Base-by-base conservation (phyloP, 2,113 vertebrate genomes). In the Electrona antarctica region DNA sequence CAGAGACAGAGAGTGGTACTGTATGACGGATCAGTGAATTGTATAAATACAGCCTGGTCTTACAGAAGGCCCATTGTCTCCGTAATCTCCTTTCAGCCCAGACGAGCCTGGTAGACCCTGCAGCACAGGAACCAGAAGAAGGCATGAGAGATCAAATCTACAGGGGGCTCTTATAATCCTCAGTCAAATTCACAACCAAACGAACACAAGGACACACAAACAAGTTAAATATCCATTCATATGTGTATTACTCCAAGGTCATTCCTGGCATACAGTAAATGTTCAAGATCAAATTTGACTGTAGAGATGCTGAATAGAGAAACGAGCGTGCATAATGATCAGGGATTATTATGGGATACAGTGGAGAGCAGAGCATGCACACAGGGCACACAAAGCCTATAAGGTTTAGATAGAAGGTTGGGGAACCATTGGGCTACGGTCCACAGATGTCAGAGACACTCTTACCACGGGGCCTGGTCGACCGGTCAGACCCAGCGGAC, bases 381-480 rank as follows among this genome's bases (percentile, higher is more conserved):
- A 51, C 67, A 41, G 71, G 59, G 67, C 56, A 64, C 29, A 69
- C 15, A 71, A 10, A 64, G 3, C 33, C 66, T 61, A 67, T 71
- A 33, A 72, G 76, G 28, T 14, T 63, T 13, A n/a, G 68, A 52
- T 62, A 3, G 72, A 62, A 64, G 69, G 64, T 46, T 29, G 33
- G 73, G 28, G 14, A 68, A 48, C 21, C 73, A 55, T 59, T 67
- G 13, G 52, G 62, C 28, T 54, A 33, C 56, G 41, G 63, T 57
- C 57, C 8, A 68, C 65, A 75, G 64, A 54, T 66, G 41, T 69
- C 65, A 82, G 59, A 60, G 6, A 50, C 8, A 4, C 29, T 77
- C 93, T 93, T 85, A 98, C 97, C 93, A 94, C 0, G 0, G 95
- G 95, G 2, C 97, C 97, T 0, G 94, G 86, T 63, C 95, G 90